Conservation (phyloP, 2,888 invertebrate species). For the Clusia tigrina region DNA sequence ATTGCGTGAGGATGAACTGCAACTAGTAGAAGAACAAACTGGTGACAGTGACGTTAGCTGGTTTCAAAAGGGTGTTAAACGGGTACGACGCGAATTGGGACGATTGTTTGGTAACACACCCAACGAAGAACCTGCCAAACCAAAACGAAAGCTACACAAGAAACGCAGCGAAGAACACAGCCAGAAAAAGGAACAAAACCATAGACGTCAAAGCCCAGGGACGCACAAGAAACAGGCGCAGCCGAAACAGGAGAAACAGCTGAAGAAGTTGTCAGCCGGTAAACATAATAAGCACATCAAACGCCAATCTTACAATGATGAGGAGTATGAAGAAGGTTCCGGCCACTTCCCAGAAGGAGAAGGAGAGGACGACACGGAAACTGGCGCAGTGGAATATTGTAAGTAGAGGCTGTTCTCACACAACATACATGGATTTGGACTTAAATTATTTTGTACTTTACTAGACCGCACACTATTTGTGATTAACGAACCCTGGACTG, state of each 20-base stretch:
- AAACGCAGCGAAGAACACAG: slow-evolving; percentile 18
- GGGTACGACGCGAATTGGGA: slow-evolving; percentile 56
- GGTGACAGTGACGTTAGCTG: slow-evolving; percentile 41
- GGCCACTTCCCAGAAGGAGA: slow-evolving; percentile 33
- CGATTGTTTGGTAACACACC: slow-evolving; percentile 49
- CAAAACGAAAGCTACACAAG: slow-evolving; percentile 22
- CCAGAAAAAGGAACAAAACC: slow-evolving; percentile 3
- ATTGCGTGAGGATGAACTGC: slow-evolving; percentile 50
- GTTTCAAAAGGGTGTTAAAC: slow-evolving; percentile 51
- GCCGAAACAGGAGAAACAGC: slow-evolving; percentile 17
- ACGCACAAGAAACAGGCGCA: slow-evolving; percentile 6
- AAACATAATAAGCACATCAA: slow-evolving; percentile 28
- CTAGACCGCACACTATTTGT: slow-evolving; percentile 53
- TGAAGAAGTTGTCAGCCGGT: slow-evolving; percentile 15
- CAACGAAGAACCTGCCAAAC: slow-evolving; percentile 20
- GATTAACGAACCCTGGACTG: slow-evolving; percentile 49
- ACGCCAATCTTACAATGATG: slow-evolving; percentile 39
- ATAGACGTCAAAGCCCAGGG: not conserved
- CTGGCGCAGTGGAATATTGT: slow-evolving; percentile 40
- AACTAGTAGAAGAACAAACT: slow-evolving; percentile 36
- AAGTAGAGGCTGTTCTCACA: slow-evolving; percentile 32
- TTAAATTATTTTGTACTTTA: slow-evolving; percentile 13
- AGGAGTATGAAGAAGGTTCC: slow-evolving; percentile 43
- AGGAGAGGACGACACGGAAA: slow-evolving; percentile 32
- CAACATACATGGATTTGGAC: not conserved